Base-by-base conservation (phyloP, 2,797 vertebrate species). In the Poecilia gillii region DNA sequence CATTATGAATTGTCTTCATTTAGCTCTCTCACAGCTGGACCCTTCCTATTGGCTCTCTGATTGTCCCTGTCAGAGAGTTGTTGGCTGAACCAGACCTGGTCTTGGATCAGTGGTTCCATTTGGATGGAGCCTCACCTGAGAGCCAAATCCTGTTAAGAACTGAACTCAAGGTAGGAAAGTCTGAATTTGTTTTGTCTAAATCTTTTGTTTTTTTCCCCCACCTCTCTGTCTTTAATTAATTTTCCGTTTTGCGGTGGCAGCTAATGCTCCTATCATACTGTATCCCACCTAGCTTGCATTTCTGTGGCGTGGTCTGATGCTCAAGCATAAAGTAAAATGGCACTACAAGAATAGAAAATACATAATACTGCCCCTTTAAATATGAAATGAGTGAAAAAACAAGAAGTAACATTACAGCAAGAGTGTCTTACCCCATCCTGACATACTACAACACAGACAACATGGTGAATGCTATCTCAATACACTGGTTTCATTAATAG, bases 81-180 rank as follows among this genome's bases (percentile, higher is more conserved):
- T 96, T 99, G 3, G 91, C 88, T 4, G 94, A 96, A 25, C 95
- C 97, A 5, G 90, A 83, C 53, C 95, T 98, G 85, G 93, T 94
- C 66, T 81, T 98, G 86, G 97, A 98, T 79, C 95, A 91, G 75
- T 99, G 97, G 97, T 95, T 98, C 62, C 76, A 93, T 0, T 91
- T 98, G 90, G 93, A 88, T 41, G 95, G 94, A 78, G 96, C 96
- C 5, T 95, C 93, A 16, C 93, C 96, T 3, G 85, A 91, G 85
- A 96, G 95, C 87, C 97, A 97, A 90, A 80, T 98, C 92, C 95
- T 98, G 3, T 94, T 99, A 80, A 95, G 96, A 82, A 95, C 92
- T n/a, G 96, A 97, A 87, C 95, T 99, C 7, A 96, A 97, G 96
- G 98, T 98, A 75, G 4, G 68, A 72, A 90, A 93, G 89, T 6